phyloP scores from a whole-genome alignment of 2,888 invertebrate genomes.

The Harpalus rubripes region DNA sequence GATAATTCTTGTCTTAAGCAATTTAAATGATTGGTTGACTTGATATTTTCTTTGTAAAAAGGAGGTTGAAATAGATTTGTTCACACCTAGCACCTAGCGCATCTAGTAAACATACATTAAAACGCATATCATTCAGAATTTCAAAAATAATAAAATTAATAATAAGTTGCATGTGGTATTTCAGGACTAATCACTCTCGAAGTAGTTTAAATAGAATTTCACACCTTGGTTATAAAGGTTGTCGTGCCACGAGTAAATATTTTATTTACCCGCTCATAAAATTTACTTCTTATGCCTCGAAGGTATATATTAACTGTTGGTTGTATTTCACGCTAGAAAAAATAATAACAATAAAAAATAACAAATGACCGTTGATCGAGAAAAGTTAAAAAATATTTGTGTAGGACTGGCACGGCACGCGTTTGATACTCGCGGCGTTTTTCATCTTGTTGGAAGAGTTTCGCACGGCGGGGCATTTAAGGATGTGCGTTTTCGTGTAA shows the following conservation, averaged over 20 bases:
- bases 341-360: constrained; percentile 65
- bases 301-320: constrained; percentile 21
- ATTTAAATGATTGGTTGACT: no score
- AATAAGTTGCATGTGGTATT: no score
- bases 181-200: no score
- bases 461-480: constrained; percentile 21
- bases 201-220: no score
- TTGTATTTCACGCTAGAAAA: constrained; percentile 30
- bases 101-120: no score
- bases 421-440: constrained; percentile 35
- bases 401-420: background rate
- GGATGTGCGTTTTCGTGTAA: constrained; percentile 4
- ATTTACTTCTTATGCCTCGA: constrained; percentile 4
- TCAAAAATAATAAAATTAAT: no score
- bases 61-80: no score
- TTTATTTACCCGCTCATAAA: constrained; percentile 43
- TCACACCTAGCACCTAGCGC: no score
- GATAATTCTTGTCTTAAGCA: no score
- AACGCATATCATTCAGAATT: no score
- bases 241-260: background rate
- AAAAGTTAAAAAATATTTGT: constrained; percentile 57
- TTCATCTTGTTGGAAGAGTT: background rate
- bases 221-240: background rate
- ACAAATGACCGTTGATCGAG: constrained; percentile 61
- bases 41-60: no score